A percentile compares a stretch with the other conserved stretches of the same genome.
Evolutionary conservation across 2,888 invertebrate genomes (phyloP).

Genomic region (Plagodis pulveraria): DNA sequence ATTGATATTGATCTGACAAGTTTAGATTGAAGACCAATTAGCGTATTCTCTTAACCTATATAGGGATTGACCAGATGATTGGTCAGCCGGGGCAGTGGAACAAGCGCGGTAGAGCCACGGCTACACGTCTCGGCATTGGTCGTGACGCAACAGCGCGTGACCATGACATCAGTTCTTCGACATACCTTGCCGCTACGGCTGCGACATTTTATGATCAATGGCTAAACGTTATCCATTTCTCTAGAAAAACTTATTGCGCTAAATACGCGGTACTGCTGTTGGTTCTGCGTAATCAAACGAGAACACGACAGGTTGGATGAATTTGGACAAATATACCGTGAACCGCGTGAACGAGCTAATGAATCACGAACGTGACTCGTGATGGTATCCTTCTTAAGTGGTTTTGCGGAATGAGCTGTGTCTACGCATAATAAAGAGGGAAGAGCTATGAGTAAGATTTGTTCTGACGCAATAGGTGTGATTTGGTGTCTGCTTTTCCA

Average conservation of each 20-base stretch:
- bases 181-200: constrained; percentile 53
- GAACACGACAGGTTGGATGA: constrained; percentile 26
- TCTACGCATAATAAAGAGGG: constrained; percentile 30
- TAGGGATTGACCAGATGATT: constrained; percentile 45
- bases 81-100: constrained; percentile 58
- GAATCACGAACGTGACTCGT: constrained; percentile 37
- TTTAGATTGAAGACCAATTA: constrained; percentile 18
- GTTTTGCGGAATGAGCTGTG: constrained; percentile 29
- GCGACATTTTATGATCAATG: constrained; percentile 63
- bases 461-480: constrained; percentile 12
- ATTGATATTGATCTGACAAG: constrained; percentile 11
- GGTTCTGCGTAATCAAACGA: constrained; percentile 33
- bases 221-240: constrained; percentile 53
- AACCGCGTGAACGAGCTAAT: constrained; percentile 28
- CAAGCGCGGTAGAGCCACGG: constrained; percentile 44
- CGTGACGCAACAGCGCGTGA: constrained; percentile 73
- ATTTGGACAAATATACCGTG: constrained; percentile 29
- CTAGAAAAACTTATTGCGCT: constrained; percentile 44
- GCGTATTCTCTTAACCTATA: constrained; percentile 21
- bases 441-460: constrained; percentile 20
- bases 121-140: constrained; percentile 38
- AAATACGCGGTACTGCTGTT: constrained; percentile 25
- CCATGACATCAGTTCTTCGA: constrained; percentile 66
- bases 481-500: constrained; percentile 10
- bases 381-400: constrained; percentile 32